Evolutionary conservation across 30 jellyfish, hydroid and myxozoan species (phyloP).

Genomic region (Chrysaora quinquecirrha): DNA sequence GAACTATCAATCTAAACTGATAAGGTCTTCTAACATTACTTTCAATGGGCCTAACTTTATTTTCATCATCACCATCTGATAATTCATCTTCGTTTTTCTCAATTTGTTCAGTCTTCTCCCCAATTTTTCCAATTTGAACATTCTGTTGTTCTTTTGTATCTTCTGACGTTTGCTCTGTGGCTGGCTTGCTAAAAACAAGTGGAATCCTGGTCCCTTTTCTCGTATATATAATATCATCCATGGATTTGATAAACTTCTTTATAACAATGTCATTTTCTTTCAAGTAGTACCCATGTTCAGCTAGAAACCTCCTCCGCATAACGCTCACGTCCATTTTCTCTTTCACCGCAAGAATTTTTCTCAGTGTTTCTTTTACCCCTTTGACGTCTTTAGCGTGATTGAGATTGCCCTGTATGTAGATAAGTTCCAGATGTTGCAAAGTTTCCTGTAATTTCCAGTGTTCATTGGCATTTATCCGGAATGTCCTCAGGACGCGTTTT

Average conservation of each 20-base stretch:
- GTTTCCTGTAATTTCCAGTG: conserved; percentile 27
- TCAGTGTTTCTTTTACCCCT: conserved; percentile 13
- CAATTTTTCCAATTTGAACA: not conserved
- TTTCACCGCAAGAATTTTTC: conserved; percentile 2
- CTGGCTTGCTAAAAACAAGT: not conserved
- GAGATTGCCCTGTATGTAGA: not conserved
- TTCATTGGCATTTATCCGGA: conserved; percentile 37
- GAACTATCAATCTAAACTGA: conserved; percentile 31
- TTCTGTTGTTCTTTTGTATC: not conserved
- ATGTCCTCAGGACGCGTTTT: conserved; percentile 27
- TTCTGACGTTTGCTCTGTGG: not conserved
- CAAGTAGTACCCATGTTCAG: conserved; percentile 41
- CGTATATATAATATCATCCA: conserved; percentile 26
- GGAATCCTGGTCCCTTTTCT: conserved; percentile 34
- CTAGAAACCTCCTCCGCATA: conserved; percentile 57
- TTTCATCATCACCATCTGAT: conserved; percentile 3
- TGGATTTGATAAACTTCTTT: conserved; percentile 9
- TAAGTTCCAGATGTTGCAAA: conserved; percentile 14
- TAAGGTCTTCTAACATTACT: not conserved
- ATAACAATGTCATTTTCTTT: conserved; percentile 14
- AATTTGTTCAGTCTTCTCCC: not conserved
- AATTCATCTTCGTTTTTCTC: not conserved
- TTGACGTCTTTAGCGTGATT: conserved; percentile 3
- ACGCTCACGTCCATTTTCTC: conserved; percentile 52
- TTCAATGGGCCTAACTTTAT: not conserved